phyloP scores from a whole-genome alignment of 2,113 vertebrate genomes.

The Riparia riparia region DNA sequence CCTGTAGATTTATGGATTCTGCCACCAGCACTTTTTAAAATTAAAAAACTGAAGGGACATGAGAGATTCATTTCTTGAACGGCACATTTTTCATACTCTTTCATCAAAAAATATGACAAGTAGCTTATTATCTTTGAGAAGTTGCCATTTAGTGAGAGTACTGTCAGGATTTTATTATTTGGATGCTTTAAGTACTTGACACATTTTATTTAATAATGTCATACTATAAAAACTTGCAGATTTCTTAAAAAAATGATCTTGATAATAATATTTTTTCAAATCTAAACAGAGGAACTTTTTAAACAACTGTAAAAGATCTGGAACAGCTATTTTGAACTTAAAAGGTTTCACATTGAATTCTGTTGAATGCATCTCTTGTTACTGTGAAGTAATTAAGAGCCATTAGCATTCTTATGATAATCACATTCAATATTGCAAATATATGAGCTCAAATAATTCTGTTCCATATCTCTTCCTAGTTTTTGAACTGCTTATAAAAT shows the following conservation, averaged over 20 bases:
- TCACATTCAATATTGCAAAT: background rate
- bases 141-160: conserved; percentile 27
- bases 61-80: conserved; percentile 17
- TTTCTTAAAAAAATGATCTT: background rate
- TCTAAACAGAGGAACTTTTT: background rate
- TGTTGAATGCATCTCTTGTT: background rate
- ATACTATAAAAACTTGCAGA: background rate
- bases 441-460: background rate
- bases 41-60: conserved; percentile 27
- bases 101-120: conserved; percentile 16
- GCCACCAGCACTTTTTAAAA: conserved; percentile 34
- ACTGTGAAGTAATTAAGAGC: background rate
- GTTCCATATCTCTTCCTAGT: background rate
- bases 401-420: background rate
- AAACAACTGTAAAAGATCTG: background rate
- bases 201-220: conserved; percentile 34
- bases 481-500: background rate
- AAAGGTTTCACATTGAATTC: background rate
- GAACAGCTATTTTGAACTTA: background rate
- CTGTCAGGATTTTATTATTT: conserved; percentile 26
- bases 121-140: conserved; percentile 40
- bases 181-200: background rate
- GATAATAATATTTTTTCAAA: background rate
- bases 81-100: conserved; percentile 23
- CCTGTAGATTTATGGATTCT: conserved; percentile 41